These are phyloP conservation scores for Zaprionus lachaisei DNA, from an alignment of 1,140 invertebrate genomes.

Conservation along the genomic window DNA sequence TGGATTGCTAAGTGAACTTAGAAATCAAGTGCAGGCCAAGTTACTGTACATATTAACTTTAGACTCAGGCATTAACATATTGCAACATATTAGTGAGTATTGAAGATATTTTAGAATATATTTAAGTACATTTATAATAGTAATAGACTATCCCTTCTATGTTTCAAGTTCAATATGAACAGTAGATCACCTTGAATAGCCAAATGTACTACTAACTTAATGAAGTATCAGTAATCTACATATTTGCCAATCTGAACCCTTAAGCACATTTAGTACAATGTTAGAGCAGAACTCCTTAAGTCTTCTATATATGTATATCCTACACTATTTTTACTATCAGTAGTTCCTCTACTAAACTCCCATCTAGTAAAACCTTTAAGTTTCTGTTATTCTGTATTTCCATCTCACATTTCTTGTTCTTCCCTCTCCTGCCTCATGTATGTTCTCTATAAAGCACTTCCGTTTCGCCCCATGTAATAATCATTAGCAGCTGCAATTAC, in stretches of 20 bases:
- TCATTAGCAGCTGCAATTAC: constrained; percentile 68
- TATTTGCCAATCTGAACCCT: too few relatives aligned
- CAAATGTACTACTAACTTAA: background rate
- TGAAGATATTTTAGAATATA: too few relatives aligned
- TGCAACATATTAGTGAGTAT: too few relatives aligned
- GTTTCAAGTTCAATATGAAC: too few relatives aligned
- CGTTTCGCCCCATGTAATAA: constrained; percentile 35
- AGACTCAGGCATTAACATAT: too few relatives aligned
- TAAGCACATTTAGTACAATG: too few relatives aligned
- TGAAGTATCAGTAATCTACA: too few relatives aligned
- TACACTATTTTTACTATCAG: background rate
- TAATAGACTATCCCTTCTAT: too few relatives aligned
- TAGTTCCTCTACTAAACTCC: background rate
- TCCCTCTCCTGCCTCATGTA: constrained; percentile 14
- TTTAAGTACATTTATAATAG: background rate
- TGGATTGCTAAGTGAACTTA: background rate
- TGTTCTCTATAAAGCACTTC: constrained; percentile 13
- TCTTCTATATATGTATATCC: too few relatives aligned
- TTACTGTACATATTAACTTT: background rate
- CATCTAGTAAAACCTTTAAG: background rate
- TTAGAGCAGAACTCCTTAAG: too few relatives aligned
- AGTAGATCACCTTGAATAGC: too few relatives aligned
- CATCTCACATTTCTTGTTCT: background rate
- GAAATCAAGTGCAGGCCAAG: too few relatives aligned
- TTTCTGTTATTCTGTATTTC: background rate